A percentile compares a stretch with the other conserved stretches of the same genome.
These are phyloP conservation scores for Sinhomidia bicolor DNA, from an alignment of 2,888 invertebrate species.

Conservation along the genomic window DNA sequence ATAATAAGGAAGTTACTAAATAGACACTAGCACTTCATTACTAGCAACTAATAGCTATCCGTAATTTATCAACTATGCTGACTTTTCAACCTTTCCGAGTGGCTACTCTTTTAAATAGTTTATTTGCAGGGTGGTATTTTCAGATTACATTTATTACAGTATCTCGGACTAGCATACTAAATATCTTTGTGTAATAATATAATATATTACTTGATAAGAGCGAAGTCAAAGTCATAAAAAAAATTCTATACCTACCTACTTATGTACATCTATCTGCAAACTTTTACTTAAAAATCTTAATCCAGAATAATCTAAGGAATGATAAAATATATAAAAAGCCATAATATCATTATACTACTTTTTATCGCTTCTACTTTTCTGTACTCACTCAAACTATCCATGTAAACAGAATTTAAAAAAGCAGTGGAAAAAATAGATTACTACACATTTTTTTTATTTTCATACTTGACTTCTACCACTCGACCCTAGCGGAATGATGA, in stretches of 20 bases:
- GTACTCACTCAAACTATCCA: neutral
- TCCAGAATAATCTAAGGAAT: neutral
- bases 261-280: no score
- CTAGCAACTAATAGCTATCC: slow-evolving; percentile 1
- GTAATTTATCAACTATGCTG: neutral
- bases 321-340: no score
- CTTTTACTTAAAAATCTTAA: neutral
- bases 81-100: neutral
- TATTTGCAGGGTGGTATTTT: neutral
- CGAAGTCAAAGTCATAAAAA: neutral
- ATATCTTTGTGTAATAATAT: neutral
- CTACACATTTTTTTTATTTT: neutral
- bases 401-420: slow-evolving; percentile 17
- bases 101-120: neutral
- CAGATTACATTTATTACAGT: neutral
- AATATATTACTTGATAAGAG: neutral
- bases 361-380: neutral
- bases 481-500: slow-evolving; percentile 12
- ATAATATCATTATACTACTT: neutral
- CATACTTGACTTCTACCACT: slow-evolving; percentile 7
- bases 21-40: slow-evolving; percentile 8
- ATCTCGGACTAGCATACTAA: neutral
- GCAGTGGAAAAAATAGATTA: neutral
- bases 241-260: neutral
- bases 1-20: neutral